Conservation (phyloP, 2,113 vertebrate genomes). For the Pollachius pollachius region DNA sequence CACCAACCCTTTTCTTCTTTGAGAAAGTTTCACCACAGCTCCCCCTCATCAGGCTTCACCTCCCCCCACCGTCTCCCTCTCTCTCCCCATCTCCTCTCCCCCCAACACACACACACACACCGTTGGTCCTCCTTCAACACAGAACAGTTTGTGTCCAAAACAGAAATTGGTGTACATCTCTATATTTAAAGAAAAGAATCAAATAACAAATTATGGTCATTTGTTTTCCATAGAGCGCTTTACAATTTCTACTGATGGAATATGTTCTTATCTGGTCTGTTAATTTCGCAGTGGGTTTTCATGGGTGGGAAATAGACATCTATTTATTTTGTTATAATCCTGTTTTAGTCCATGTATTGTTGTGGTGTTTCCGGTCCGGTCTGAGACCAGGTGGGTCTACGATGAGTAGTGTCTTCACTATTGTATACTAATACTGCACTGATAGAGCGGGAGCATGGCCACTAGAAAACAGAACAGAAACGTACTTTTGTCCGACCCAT, state of each 20-base stretch:
- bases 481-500: slow-evolving; percentile 42
- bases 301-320: slow-evolving; percentile 51
- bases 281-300: slow-evolving; percentile 58
- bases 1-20: slow-evolving; percentile 82
- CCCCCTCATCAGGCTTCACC: slow-evolving; percentile 39
- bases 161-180: slow-evolving; percentile 68
- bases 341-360: slow-evolving; percentile 41
- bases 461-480: slow-evolving; percentile 67
- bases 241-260: slow-evolving; percentile 40
- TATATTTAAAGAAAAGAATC: slow-evolving; percentile 71
- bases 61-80: slow-evolving; percentile 47
- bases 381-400: slow-evolving; percentile 43
- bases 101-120: background rate
- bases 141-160: slow-evolving; percentile 61
- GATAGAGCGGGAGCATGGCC: slow-evolving; percentile 54
- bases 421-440: slow-evolving; percentile 55
- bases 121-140: slow-evolving; percentile 46
- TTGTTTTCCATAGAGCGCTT: slow-evolving; percentile 56
- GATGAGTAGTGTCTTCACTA: slow-evolving; percentile 49
- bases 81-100: slow-evolving; percentile 25
- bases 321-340: slow-evolving; percentile 72
- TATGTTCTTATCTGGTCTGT: slow-evolving; percentile 48
- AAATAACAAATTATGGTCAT: slow-evolving; percentile 44
- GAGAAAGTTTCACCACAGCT: slow-evolving; percentile 61
- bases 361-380: slow-evolving; percentile 45